phyloP scores from a whole-genome alignment of 1,140 invertebrate species.

The Callitettix versicolor region DNA sequence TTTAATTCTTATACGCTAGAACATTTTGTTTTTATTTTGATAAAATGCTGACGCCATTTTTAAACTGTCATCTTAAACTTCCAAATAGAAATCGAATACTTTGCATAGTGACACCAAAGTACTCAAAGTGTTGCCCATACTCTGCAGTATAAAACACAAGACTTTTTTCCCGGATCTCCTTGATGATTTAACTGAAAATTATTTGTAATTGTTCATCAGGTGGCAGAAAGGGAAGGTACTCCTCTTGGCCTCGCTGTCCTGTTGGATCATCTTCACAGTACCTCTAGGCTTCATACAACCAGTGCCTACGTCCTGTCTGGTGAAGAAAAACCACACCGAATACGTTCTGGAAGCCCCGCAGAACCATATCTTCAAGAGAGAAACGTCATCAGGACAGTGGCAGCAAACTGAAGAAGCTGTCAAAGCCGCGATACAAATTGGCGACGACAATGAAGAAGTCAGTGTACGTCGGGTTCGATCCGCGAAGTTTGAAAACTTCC shows the following conservation, averaged over 20 bases:
- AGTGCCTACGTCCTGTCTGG: slow-evolving; percentile 75
- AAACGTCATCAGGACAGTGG: background rate
- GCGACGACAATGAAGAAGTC: slow-evolving; percentile 8
- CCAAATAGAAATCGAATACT: too few species aligned
- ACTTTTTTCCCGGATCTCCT: too few species aligned
- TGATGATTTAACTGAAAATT: too few species aligned
- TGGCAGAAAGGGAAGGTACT: slow-evolving; percentile 80
- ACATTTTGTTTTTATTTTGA: too few species aligned
- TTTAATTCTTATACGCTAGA: too few species aligned
- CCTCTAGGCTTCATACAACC: slow-evolving; percentile 92
- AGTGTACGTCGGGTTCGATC: slow-evolving; percentile 5
- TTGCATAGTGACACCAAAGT: too few species aligned
- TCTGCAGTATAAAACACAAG: too few species aligned
- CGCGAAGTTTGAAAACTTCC: slow-evolving; percentile 14
- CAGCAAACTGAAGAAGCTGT: too few species aligned
- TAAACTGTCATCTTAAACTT: too few species aligned
- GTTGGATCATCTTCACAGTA: slow-evolving; percentile 94
- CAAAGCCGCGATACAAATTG: background rate
- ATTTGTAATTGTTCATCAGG: slow-evolving; percentile 31
- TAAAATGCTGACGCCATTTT: too few species aligned
- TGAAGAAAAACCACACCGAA: slow-evolving; percentile 59
- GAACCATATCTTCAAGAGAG: slow-evolving; percentile 27
- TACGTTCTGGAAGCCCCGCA: slow-evolving; percentile 39
- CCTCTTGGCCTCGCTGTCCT: slow-evolving; percentile 79
- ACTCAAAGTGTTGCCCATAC: too few species aligned